These are phyloP conservation scores for Griposia aprilina DNA, from an alignment of 2,888 invertebrate genomes.

Conservation along the genomic window DNA sequence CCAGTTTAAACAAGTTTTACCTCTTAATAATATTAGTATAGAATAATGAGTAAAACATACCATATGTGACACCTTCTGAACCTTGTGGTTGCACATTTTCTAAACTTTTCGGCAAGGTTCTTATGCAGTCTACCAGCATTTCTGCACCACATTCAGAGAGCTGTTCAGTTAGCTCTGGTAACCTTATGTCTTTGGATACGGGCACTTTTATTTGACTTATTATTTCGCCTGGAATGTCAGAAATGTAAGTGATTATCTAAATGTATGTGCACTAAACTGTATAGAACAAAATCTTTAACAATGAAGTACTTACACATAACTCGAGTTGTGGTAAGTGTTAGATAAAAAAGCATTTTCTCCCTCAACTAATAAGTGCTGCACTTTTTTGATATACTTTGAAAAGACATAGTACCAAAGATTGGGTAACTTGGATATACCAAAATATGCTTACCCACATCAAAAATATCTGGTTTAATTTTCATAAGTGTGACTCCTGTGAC, in stretches of 20 bases:
- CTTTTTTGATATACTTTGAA: not conserved
- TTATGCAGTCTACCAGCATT: conserved; percentile 92
- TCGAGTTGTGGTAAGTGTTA: not conserved
- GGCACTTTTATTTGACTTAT: conserved; percentile 90
- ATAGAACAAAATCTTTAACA: not conserved
- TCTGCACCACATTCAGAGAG: conserved; percentile 93
- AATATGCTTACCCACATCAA: conserved; percentile 93
- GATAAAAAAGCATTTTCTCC: not conserved
- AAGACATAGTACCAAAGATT: not conserved
- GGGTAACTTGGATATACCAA: not conserved
- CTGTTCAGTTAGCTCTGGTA: conserved; percentile 92
- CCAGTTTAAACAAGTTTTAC: too few species aligned
- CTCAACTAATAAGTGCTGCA: not conserved
- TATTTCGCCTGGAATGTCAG: conserved; percentile 88
- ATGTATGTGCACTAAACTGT: too few species aligned
- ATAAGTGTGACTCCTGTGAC: conserved; percentile 96
- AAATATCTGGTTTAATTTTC: conserved; percentile 95
- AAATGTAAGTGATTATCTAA: not conserved
- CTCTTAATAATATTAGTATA: too few species aligned
- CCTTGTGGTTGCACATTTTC: conserved; percentile 91
- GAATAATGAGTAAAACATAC: conserved; percentile 83
- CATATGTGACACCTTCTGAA: conserved; percentile 92
- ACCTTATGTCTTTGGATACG: conserved; percentile 90
- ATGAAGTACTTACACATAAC: not conserved
- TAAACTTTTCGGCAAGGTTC: conserved; percentile 91